Percentiles rank a stretch among this genome's conserved stretches.
Conservation (phyloP, 2,797 vertebrate species). For the Clarias platycephalus region DNA sequence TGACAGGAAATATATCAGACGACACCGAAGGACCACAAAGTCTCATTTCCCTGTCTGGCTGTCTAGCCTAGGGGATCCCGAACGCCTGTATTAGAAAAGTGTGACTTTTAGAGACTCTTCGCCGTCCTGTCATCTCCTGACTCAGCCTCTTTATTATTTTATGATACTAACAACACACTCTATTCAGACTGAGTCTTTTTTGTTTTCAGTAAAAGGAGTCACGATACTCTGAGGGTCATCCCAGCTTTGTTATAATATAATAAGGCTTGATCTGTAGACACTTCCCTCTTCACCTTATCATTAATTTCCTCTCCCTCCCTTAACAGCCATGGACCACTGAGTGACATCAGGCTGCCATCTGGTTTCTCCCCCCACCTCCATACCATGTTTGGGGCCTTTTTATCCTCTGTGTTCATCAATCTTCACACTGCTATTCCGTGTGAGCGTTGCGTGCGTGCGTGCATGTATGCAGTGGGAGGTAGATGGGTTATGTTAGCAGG, state of each 20-base stretch:
- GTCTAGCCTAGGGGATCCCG: conserved; percentile 30
- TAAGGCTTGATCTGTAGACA: not conserved
- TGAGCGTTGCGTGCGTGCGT: conserved; percentile 22
- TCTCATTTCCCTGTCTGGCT: conserved; percentile 38
- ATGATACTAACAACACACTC: conserved; percentile 32
- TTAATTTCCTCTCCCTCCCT: conserved; percentile 24
- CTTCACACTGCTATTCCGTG: conserved; percentile 30
- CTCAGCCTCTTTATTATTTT: conserved; percentile 60
- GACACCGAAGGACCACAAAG: conserved; percentile 19
- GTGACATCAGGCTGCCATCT: conserved; percentile 35
- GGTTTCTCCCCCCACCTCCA: not conserved
- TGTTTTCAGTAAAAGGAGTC: not conserved
- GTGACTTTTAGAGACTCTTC: conserved; percentile 63
- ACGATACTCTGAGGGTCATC: not conserved
- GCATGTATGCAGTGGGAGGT: conserved; percentile 37
- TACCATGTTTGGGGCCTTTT: conserved; percentile 21
- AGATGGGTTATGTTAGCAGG: conserved; percentile 47
- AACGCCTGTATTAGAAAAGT: conserved; percentile 57
- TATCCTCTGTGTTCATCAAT: conserved; percentile 22
- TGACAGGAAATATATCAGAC: conserved; percentile 22
- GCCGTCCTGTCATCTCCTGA: conserved; percentile 42
- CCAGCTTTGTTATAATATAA: conserved; percentile 4
- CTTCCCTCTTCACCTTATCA: conserved; percentile 31
- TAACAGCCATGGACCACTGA: conserved; percentile 7
- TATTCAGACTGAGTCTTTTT: conserved; percentile 9